phyloP scores from a whole-genome alignment of 1,140 invertebrate genomes.

The Harlomillsia oculata region DNA sequence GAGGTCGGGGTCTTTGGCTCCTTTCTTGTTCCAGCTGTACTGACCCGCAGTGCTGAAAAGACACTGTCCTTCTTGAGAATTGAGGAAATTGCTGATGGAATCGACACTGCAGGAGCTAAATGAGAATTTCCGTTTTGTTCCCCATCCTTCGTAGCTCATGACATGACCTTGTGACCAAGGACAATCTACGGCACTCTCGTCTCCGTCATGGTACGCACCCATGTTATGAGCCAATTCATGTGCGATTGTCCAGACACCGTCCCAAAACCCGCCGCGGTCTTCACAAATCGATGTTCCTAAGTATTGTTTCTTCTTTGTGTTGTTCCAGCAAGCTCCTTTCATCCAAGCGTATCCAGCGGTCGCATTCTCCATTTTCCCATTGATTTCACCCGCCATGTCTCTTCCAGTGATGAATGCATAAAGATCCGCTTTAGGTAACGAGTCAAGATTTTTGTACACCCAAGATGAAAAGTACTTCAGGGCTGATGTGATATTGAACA shows the following conservation, averaged over 20 bases:
- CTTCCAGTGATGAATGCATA: neutral
- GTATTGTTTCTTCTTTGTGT: neutral
- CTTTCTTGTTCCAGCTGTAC: too few species aligned
- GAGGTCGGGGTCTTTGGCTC: too few species aligned
- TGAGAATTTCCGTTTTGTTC: conserved; percentile 10
- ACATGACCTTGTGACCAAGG: conserved; percentile 11
- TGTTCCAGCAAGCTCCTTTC: neutral
- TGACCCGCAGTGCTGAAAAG: too few species aligned
- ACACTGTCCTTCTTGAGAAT: neutral
- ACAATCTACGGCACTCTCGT: neutral
- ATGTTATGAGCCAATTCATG: conserved; percentile 13
- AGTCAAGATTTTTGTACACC: neutral
- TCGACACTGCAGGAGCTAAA: conserved; percentile 8
- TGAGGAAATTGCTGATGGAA: conserved; percentile 6
- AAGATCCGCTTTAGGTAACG: neutral
- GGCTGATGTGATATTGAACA: neutral
- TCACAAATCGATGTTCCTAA: neutral
- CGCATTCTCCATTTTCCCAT: neutral
- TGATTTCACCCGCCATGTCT: neutral
- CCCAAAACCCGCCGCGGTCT: conserved; percentile 3
- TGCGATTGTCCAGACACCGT: neutral
- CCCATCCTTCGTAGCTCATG: conserved; percentile 22
- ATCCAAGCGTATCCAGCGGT: neutral
- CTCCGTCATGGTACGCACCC: conserved; percentile 1
- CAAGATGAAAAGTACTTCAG: neutral